Conservation (phyloP, 1,140 invertebrate genomes). For the Eulimnadia texana region DNA sequence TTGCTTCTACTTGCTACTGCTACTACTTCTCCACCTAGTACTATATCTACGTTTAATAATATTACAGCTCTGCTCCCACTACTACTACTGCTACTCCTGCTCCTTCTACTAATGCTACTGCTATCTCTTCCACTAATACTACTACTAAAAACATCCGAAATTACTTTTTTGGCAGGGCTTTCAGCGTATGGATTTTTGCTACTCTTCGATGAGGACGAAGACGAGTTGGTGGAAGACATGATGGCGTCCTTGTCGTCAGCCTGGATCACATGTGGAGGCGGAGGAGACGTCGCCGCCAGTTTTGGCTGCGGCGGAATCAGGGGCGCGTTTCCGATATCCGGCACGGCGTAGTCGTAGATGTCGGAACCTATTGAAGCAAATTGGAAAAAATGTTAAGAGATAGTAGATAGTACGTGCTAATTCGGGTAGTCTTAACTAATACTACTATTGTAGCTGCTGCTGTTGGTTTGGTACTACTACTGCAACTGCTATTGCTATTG, state of each 20-base stretch:
- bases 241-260: conserved; percentile 33
- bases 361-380: conserved; percentile 25
- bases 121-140: too few relatives aligned
- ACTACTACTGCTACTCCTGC: too few relatives aligned
- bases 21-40: too few relatives aligned
- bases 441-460: too few relatives aligned
- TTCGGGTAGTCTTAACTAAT: too few relatives aligned
- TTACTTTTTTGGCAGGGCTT: conserved; percentile 29
- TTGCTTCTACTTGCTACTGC: too few relatives aligned
- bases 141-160: not conserved
- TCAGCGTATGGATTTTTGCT: conserved; percentile 29
- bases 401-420: not conserved
- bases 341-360: conserved; percentile 58
- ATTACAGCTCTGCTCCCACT: too few relatives aligned
- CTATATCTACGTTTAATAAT: too few relatives aligned
- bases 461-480: too few relatives aligned
- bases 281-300: conserved; percentile 22
- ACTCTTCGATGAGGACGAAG: conserved; percentile 26
- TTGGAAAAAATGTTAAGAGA: conserved; percentile 3
- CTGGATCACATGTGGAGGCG: not conserved
- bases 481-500: too few relatives aligned
- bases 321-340: conserved; percentile 40
- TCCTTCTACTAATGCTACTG: too few relatives aligned
- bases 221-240: conserved; percentile 28
- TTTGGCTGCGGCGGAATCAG: conserved; percentile 18